Evolutionary conservation across 2,797 vertebrate species (phyloP).

Genomic region (Morus bassanus): DNA sequence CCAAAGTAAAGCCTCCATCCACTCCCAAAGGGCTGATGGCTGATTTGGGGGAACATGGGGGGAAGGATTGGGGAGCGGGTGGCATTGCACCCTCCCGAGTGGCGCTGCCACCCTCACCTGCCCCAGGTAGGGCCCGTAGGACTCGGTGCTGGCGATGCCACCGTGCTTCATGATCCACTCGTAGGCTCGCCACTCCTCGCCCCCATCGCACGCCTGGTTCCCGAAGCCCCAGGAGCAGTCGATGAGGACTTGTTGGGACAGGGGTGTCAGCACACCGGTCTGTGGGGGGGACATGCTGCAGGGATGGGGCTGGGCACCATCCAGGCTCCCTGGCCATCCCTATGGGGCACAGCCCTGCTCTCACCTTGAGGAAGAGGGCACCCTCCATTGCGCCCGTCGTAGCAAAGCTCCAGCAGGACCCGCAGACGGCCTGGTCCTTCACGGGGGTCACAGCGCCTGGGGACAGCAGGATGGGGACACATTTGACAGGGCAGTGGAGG

Average conservation of each 20-base stretch:
- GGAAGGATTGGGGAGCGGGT: not conserved
- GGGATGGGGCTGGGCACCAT: not conserved
- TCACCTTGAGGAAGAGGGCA: slow-evolving; percentile 84
- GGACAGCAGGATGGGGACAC: accelerated
- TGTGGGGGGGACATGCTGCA: not conserved
- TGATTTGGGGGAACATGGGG: not conserved
- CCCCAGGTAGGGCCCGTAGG: slow-evolving; percentile 79
- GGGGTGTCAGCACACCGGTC: slow-evolving; percentile 76
- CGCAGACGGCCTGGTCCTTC: slow-evolving; percentile 23
- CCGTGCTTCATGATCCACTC: slow-evolving; percentile 86
- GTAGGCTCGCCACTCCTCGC: slow-evolving; percentile 83
- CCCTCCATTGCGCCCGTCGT: slow-evolving; percentile 77
- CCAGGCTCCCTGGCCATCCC: accelerated
- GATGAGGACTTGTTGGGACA: slow-evolving; percentile 86
- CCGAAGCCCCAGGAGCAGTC: slow-evolving; percentile 85
- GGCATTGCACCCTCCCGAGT: not conserved
- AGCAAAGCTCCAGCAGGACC: slow-evolving; percentile 38
- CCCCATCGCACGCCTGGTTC: slow-evolving; percentile 82
- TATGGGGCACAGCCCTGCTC: accelerated
- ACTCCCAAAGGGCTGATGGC: not conserved
- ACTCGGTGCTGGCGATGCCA: slow-evolving; percentile 81
- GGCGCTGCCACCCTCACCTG: not conserved
- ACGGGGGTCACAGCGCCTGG: slow-evolving; percentile 1
- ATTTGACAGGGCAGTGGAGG: not conserved
- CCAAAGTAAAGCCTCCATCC: not conserved